phyloP scores from a whole-genome alignment of 2,113 vertebrate genomes.

The Chloropsis hardwickii region DNA sequence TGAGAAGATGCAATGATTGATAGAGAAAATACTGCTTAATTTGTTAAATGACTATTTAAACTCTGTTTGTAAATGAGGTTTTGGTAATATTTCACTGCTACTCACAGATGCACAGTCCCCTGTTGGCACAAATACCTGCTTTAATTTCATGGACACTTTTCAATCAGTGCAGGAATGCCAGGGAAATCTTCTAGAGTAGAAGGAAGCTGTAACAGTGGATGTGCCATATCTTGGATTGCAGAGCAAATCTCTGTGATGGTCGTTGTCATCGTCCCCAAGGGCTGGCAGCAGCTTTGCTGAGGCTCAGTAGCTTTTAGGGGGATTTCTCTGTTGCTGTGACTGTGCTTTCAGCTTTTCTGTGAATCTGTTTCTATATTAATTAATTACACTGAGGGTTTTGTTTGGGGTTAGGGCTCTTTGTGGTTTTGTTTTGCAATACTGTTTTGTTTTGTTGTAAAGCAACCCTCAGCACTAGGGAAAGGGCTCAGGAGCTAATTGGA shows the following conservation, averaged over 20 bases:
- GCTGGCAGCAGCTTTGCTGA: not conserved
- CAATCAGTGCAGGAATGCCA: not conserved
- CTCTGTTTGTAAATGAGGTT: not conserved
- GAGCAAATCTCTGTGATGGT: not conserved
- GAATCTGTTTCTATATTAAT: not conserved
- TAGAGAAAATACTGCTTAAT: not conserved
- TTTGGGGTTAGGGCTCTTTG: not conserved
- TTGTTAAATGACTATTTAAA: not conserved
- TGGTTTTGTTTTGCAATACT: not conserved
- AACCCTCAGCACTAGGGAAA: not conserved
- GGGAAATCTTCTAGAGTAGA: not conserved
- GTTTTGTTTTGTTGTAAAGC: not conserved
- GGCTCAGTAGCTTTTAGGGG: accelerated
- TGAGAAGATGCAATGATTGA: not conserved
- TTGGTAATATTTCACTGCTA: not conserved
- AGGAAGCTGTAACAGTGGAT: not conserved
- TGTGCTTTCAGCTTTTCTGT: not conserved
- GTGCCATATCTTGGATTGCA: not conserved
- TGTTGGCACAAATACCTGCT: accelerated
- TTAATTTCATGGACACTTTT: not conserved
- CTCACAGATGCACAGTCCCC: not conserved
- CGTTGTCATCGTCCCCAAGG: accelerated
- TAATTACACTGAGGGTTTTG: not conserved
- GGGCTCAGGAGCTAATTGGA: not conserved
- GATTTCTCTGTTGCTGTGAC: not conserved